phyloP scores from a whole-genome alignment of 2,113 vertebrate genomes.

The Pangasianodon hypophthalmus region DNA sequence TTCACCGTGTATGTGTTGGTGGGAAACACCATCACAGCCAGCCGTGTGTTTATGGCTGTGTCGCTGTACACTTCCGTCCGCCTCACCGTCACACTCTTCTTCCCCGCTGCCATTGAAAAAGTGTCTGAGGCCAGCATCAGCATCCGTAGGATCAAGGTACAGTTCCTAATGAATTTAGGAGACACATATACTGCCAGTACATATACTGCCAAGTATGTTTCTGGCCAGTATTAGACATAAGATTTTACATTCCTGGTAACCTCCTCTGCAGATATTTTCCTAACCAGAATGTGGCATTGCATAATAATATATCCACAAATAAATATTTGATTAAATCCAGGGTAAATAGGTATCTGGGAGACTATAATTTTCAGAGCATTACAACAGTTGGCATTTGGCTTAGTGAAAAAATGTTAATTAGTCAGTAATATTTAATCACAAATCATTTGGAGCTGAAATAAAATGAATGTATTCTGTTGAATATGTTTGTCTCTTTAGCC shows the following conservation, averaged over 20 bases:
- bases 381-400: not conserved
- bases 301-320: not conserved
- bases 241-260: not conserved
- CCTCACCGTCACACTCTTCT: constrained; percentile 91
- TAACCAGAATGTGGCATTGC: not conserved
- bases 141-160: constrained; percentile 89
- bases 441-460: not conserved
- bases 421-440: not conserved
- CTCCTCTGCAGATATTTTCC: not conserved
- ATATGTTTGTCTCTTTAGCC: not conserved
- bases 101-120: constrained; percentile 87
- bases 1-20: constrained; percentile 85
- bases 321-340: not conserved
- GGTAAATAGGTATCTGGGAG: not conserved
- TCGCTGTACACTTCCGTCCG: constrained; percentile 85
- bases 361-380: not conserved
- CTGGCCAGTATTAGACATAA: not conserved
- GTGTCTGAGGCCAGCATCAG: constrained; percentile 85
- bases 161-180: not conserved
- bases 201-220: not conserved
- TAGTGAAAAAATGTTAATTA: not conserved
- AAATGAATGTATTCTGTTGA: not conserved
- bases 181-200: not conserved
- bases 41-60: constrained; percentile 85
- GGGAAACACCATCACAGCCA: constrained; percentile 83